These are phyloP conservation scores for Petromus typicus DNA, from an alignment of 2,113 vertebrate genomes.

Conservation along the genomic window DNA sequence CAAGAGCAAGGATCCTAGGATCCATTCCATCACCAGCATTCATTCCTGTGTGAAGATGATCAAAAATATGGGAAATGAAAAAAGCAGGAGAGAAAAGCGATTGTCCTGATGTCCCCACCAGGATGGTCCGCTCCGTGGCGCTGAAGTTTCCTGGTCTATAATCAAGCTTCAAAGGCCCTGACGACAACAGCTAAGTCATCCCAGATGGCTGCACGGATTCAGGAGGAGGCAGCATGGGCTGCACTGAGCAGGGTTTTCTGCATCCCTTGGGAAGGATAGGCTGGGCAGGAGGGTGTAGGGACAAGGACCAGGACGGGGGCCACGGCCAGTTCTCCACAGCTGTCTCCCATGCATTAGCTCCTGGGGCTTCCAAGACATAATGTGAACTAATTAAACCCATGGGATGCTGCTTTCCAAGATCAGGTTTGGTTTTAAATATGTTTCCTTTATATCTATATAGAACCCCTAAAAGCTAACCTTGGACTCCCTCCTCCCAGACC, in stretches of 20 bases:
- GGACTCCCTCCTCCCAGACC: neutral
- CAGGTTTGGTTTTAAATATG: neutral
- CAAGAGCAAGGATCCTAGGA: slow-evolving; percentile 44
- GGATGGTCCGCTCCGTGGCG: neutral
- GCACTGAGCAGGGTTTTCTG: neutral
- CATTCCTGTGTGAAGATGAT: slow-evolving; percentile 14
- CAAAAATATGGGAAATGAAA: slow-evolving; percentile 58
- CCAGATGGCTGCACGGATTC: slow-evolving; percentile 70
- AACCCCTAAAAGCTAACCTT: neutral
- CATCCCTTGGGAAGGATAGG: neutral
- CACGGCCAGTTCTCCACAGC: neutral
- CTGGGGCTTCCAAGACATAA: neutral
- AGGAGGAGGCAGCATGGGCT: neutral
- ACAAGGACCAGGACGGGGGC: neutral
- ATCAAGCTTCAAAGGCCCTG: slow-evolving; percentile 79
- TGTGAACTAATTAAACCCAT: slow-evolving; percentile 58
- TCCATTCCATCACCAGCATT: neutral
- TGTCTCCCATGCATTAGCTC: neutral
- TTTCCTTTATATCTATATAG: neutral
- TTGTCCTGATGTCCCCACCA: slow-evolving; percentile 34
- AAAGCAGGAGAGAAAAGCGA: neutral
- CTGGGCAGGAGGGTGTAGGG: neutral
- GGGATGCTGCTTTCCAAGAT: slow-evolving; percentile 12
- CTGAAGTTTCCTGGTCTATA: slow-evolving; percentile 67
- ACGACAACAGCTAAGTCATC: slow-evolving; percentile 74